Evolutionary conservation across 2,888 invertebrate species (phyloP), one percentile per base, ranked within the genome.

Genomic region (Heteromyza rotundicornis): DNA sequence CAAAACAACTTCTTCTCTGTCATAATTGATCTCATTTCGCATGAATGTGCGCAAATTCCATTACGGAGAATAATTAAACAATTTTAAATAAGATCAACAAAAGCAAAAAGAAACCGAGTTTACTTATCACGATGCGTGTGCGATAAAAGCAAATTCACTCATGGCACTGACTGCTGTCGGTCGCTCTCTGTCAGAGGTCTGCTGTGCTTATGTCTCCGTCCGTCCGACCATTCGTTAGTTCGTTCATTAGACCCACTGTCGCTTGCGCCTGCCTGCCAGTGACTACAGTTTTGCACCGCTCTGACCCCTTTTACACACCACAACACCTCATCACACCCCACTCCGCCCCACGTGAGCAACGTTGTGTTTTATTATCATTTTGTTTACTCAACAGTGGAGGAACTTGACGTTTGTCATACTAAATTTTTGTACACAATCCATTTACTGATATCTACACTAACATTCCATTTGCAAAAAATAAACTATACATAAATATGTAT

Each of bases 21-120:
- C 14, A 40, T 40, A 40, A 50, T 50, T 19, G 23, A 23, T 7
- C 52, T 27, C 14, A 27, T 32, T 60, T 60, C 55, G 12, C 19
- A 49, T 55, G 54, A 60, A 54, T 54, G 44, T 60, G 47, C 60
- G 49, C 49, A 60, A 54, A 60, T 60, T 54, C 55, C 60, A 54
- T 60, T 22, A 49, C 60, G 49, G 8, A 32, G 27, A 19, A 32
- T 60, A 49, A 54, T 54, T 60, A 54, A 60, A 27, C 35, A 60
- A 60, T 54, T 59, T n/a, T 36, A 57, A 57, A 32, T 35, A 47
- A 17, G 14, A 50, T 50, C 32, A 50, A 50, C 50, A 50, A 32
- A 20, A n/a, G 16, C 50, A 47, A 47, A 47, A 17, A 47, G 7
- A 19, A 20, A 17, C 47, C 17, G 19, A 47, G 23, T 50, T 50